Evolutionary conservation across 2,888 invertebrate genomes (phyloP), one percentile per base, ranked within the genome.

Genomic region (Trachelus troglodyta): DNA sequence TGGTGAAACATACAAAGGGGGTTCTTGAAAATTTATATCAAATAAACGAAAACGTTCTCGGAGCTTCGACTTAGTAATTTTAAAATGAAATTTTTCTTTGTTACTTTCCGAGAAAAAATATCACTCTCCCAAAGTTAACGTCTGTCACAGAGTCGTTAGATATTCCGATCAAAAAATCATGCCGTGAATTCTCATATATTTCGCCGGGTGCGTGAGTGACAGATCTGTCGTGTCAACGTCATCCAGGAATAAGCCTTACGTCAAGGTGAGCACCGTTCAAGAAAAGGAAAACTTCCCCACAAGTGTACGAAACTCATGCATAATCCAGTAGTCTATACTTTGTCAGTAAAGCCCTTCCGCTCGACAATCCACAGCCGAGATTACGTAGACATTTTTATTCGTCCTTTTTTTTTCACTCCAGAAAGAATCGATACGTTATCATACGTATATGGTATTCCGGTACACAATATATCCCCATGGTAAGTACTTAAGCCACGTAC

Each of bases 251-350:
- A 15, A 56, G 23, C 56, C 56, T 15, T 56, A 56, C 56, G 56
- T 56, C 56, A 56, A 56, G 56, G 9, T 23, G 23, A 56, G 56
- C 56, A 56, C 56, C 23, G 23, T 56, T 56, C 56, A 56, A 56
- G 56, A 23, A 56, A 56, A 56, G 9, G 2, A 56, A 56, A 56
- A 56, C 56, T 56, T 56, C 56, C 23, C 56, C 56, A 9, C 56
- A 23, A 23, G 23, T 35, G 56, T 74, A 75, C 77, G 78, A 74
- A 74, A 77, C 83, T 85, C 85, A 84, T 85, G 83, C 85, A 86
- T 86, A 86, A 86, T 86, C 86, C 83, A 85, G 77, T 69, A 83
- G 83, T 82, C 83, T 82, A 81, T 83, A 83, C 81, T 80, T 77
- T 75, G 76, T 75, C 75, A 76, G 77, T 71, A 80, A 80, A 78